Base-by-base conservation (phyloP, 2,888 invertebrate genomes). In the Dryadula phaetusa region DNA sequence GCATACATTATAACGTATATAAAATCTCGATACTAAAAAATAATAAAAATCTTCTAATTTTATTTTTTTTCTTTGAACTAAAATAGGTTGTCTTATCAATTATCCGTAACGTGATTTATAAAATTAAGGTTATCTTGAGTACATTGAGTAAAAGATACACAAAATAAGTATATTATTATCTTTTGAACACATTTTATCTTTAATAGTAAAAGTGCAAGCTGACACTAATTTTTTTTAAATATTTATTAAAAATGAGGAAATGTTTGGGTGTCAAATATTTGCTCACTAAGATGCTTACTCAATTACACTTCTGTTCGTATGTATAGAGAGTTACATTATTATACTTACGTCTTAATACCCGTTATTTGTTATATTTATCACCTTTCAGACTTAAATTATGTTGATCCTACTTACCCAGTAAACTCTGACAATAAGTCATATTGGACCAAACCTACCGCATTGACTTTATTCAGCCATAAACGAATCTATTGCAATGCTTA, bases 361-460 rank as follows among this genome's bases (percentile, higher is more conserved):
- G 10, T 61, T 56, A 62, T 49, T 66, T 64, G 58, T 67, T 70
- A 60, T 62, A 44, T 47, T 44, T 62, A 47, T 28, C 25, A 60
- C 54, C 61, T 69, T 66, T 62, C 66, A 54, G 71, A 67, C 68
- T 78, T 79, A 80, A 82, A 79, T 80, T 79, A 83, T 70, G 75
- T 76, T 80, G 75, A 84, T 82, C 80, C 81, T 79, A 79, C 79
- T 85, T 81, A 84, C 83, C 82, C 74, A 84, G 76, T 82, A 75
- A 70, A 75, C 77, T 74, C 76, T 74, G 78, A 83, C 80, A 82
- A 84, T 86, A 84, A 83, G 74, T 86, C 83, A 86, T 79, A 76
- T 71, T 69, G 70, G 46, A 66, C 73, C 64, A 62, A 66, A 72
- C 73, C 75, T 74, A 72, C 74, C 73, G 72, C 71, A 71, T 74